Conservation (phyloP, 1,140 invertebrate genomes). For the Drosophila mayri region DNA sequence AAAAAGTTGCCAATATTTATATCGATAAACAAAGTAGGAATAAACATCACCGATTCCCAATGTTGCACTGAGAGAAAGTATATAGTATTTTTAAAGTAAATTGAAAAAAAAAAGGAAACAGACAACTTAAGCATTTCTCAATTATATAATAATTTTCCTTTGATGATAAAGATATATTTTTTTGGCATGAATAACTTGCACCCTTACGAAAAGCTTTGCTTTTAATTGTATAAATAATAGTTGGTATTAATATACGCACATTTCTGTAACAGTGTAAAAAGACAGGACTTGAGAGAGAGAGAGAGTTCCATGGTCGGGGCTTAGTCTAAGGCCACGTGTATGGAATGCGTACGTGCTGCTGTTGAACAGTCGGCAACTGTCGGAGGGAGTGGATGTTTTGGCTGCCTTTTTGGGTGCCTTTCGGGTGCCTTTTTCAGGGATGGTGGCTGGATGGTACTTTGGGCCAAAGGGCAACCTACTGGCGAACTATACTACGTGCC, state of each 20-base stretch:
- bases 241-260: background rate
- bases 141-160: too few species aligned
- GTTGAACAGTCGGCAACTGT: constrained; percentile 14
- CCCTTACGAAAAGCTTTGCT: background rate
- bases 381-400: background rate
- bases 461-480: constrained; percentile 39
- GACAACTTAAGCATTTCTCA: too few species aligned
- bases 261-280: constrained; percentile 2
- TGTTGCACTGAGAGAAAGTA: constrained; percentile 8
- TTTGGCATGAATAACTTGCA: background rate
- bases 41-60: constrained; percentile 34
- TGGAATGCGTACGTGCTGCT: constrained; percentile 51
- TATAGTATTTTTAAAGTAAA: too few species aligned
- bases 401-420: constrained; percentile 9
- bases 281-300: background rate
- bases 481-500: constrained; percentile 60
- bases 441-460: background rate
- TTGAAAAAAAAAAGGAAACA: too few species aligned
- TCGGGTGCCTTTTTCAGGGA: constrained; percentile 13
- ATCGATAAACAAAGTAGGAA: constrained; percentile 79
- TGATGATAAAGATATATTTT: too few species aligned
- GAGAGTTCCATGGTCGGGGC: constrained; percentile 19
- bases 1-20: constrained; percentile 72
- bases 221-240: background rate
- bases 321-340: constrained; percentile 52